phyloP scores from a whole-genome alignment of 2,888 invertebrate species.

The Pheosia tremula region DNA sequence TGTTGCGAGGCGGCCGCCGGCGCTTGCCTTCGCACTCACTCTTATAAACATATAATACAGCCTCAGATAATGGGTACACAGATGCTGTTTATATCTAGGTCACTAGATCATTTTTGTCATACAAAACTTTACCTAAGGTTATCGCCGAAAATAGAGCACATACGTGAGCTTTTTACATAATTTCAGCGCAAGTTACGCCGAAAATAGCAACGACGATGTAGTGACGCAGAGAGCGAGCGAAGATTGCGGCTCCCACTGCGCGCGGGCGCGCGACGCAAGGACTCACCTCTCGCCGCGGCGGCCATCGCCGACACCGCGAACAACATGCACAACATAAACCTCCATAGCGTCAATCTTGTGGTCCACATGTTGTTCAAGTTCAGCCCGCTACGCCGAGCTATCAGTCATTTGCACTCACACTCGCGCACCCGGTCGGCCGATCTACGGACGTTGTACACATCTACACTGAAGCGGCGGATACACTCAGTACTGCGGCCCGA shows the following conservation, averaged over 20 bases:
- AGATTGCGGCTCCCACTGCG: conserved; percentile 49
- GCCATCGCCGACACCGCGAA: conserved; percentile 74
- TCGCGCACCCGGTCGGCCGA: conserved; percentile 80
- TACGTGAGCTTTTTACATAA: conserved; percentile 84
- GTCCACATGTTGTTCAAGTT: conserved; percentile 81
- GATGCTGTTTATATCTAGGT: conserved; percentile 54
- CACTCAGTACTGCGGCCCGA: conserved; percentile 43
- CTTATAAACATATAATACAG: conserved; percentile 26
- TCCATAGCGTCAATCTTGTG: conserved; percentile 79
- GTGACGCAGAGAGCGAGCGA: conserved; percentile 73
- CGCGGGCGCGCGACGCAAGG: conserved; percentile 39
- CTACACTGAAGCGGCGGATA: conserved; percentile 65
- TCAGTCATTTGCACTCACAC: conserved; percentile 83
- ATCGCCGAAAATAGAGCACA: conserved; percentile 80
- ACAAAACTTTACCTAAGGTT: conserved; percentile 75
- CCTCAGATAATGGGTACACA: conserved; percentile 36
- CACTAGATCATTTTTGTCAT: conserved; percentile 68
- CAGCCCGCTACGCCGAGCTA: conserved; percentile 75
- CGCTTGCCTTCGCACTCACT: conserved; percentile 34
- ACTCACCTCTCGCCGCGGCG: conserved; percentile 78
- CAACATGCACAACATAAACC: conserved; percentile 80
- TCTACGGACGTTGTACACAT: conserved; percentile 72
- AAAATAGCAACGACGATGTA: conserved; percentile 74
- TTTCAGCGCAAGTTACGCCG: conserved; percentile 83
- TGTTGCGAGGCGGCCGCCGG: conserved; percentile 50